Evolutionary conservation across 2,888 invertebrate genomes (phyloP), one percentile per base, ranked within the genome.

Genomic region (Perithous albicinctus): DNA sequence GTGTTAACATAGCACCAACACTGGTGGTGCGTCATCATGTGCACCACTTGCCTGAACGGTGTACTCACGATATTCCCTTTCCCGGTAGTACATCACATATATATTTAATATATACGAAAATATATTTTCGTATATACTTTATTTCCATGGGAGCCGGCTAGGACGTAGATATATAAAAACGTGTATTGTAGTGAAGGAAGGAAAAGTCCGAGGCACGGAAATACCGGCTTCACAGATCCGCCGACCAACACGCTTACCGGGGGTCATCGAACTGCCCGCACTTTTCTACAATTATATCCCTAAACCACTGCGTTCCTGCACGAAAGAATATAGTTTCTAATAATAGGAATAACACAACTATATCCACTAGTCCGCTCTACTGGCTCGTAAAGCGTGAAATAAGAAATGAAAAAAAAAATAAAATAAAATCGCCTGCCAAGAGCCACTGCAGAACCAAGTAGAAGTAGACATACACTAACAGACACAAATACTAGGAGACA

Each of bases 211-310:
- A 35, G 32, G 67, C 46, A 26, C 69, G 69, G 35, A 70, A 69
- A 12, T 70, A 35, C 69, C 54, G 63, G 69, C 41, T 15, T 75
- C 79, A 46, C 32, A 63, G 75, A 54, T 70, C n/a, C n/a, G n/a
- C n/a, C 79, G 63, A 38, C 15, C 32, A 43, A 70, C 69, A 75
- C 75, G 79, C 74, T n/a, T 35, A 74, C 41, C 74, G 61, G 79
- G 61, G 79, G 75, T 75, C 80, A 64, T 61, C 66, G 80, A 80
- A 75, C 80, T 74, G 51, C 69, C 74, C 23, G 66, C 46, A 74
- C 74, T 75, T 69, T 41, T 75, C 43, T 63, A 69, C 54, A 23
- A 54, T 23, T 69, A 75, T 54, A 54, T 26, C 43, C 43, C 54
- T n/a, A 67, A 73, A 80, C 18, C 35, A 67, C 35, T 46, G 61